These are phyloP conservation scores for Drosophila fulvimacula DNA, from an alignment of 2,888 invertebrate genomes.

Conservation along the genomic window DNA sequence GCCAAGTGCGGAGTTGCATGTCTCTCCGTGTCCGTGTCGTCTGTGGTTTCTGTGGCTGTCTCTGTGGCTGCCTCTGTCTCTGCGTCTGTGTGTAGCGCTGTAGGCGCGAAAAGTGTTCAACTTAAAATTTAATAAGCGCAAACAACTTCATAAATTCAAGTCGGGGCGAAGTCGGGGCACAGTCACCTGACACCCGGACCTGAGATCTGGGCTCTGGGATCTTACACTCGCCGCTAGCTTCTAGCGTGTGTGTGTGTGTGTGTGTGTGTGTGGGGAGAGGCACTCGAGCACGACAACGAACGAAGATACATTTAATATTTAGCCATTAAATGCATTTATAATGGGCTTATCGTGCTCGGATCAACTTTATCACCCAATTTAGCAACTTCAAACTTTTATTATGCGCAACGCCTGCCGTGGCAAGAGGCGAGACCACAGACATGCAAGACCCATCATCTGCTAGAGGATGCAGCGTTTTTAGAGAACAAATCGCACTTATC, in stretches of 20 bases:
- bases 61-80: not conserved
- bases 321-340: conserved; percentile 82
- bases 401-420: conserved; percentile 36
- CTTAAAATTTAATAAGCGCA: conserved; percentile 77
- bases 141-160: conserved; percentile 78
- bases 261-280: conserved; percentile 17
- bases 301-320: conserved; percentile 77
- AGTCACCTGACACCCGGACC: conserved; percentile 50
- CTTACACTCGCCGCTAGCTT: conserved; percentile 19
- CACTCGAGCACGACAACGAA: conserved; percentile 57
- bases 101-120: conserved; percentile 63
- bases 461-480: conserved; percentile 5
- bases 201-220: conserved; percentile 18
- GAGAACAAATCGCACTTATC: conserved; percentile 32
- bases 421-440: conserved; percentile 11
- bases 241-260: conserved; percentile 16
- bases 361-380: conserved; percentile 82
- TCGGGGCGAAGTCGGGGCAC: conserved; percentile 20
- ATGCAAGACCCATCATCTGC: conserved; percentile 15
- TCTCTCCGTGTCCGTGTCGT: conserved; percentile 4
- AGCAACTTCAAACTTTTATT: conserved; percentile 70
- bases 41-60: not conserved
- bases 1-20: conserved; percentile 72
- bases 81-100: conserved; percentile 7
- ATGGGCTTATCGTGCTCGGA: conserved; percentile 82